These are phyloP conservation scores for Lethenteron reissneri DNA, from an alignment of 2,113 vertebrate species.

Conservation along the genomic window DNA sequence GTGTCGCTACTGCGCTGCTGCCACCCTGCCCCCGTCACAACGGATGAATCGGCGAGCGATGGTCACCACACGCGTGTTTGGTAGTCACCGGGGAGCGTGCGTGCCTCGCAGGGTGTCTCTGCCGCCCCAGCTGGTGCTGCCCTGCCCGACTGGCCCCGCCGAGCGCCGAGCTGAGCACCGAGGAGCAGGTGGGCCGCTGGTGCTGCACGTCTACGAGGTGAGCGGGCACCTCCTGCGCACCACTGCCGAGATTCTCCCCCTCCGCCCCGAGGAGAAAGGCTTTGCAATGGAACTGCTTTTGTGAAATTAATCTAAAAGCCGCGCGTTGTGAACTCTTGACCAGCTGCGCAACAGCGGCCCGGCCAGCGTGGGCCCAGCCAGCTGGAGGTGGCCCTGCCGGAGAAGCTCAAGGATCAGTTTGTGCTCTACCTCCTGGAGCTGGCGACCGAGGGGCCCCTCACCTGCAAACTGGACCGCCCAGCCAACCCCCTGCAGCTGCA, in stretches of 20 bases:
- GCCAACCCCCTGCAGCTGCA: conserved; percentile 32
- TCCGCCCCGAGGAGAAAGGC: neutral
- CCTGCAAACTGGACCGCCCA: conserved; percentile 35
- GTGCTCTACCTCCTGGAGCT: conserved; percentile 43
- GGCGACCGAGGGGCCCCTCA: conserved; percentile 28
- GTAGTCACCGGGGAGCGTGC: too few relatives aligned
- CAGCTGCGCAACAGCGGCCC: conserved; percentile 57
- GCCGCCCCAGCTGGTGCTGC: conserved; percentile 50
- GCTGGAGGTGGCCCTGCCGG: conserved; percentile 43
- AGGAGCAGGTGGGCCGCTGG: conserved; percentile 39
- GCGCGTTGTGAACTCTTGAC: neutral
- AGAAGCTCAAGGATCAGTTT: conserved; percentile 20
- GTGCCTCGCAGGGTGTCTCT: conserved; percentile 36
- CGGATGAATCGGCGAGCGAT: too few relatives aligned
- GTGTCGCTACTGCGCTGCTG: too few relatives aligned
- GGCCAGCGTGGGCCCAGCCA: conserved; percentile 38
- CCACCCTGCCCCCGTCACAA: too few relatives aligned
- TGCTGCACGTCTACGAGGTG: conserved; percentile 67
- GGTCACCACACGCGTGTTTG: too few relatives aligned
- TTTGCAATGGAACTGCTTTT: neutral
- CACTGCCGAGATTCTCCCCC: neutral
- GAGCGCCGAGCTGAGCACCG: conserved; percentile 23
- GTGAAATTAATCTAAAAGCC: neutral
- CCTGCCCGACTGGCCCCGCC: conserved; percentile 29
- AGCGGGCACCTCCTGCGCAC: conserved; percentile 7